Conservation (phyloP, 2,888 invertebrate genomes). For the Agrotis exclamationis region DNA sequence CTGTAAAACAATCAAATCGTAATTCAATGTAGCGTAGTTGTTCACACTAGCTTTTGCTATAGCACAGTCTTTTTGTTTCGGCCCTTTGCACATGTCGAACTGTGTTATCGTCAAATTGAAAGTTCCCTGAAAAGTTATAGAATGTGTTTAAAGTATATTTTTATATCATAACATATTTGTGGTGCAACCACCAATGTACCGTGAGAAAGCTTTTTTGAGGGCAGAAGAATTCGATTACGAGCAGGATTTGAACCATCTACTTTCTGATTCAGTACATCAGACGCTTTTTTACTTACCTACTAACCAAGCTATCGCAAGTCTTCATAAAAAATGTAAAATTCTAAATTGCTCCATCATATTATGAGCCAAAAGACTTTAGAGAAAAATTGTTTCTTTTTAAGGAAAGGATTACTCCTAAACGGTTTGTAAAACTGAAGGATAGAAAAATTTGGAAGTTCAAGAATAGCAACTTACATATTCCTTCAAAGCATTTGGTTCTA, state of each 20-base stretch:
- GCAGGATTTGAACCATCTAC: too few species aligned
- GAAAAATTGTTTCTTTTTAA: neutral
- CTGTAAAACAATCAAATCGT: constrained; percentile 60
- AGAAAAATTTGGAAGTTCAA: neutral
- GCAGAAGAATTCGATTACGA: too few species aligned
- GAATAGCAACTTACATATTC: constrained; percentile 44
- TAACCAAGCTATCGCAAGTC: too few species aligned
- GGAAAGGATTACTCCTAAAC: neutral
- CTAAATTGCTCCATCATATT: too few species aligned
- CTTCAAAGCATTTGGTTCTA: constrained; percentile 21
- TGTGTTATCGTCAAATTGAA: constrained; percentile 41
- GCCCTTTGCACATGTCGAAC: constrained; percentile 42
- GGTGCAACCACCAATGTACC: too few species aligned
- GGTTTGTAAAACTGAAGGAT: neutral
- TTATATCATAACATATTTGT: too few species aligned
- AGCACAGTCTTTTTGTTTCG: constrained; percentile 51
- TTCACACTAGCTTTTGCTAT: constrained; percentile 31
- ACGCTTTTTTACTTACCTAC: too few species aligned
- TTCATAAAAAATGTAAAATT: too few species aligned
- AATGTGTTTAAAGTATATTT: neutral
- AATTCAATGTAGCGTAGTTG: constrained; percentile 50
- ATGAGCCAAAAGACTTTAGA: neutral
- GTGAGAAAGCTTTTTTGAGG: too few species aligned
- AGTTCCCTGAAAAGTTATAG: constrained; percentile 37
- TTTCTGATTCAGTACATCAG: too few species aligned